Percentiles rank a stretch among this genome's conserved stretches.
phyloP scores from a whole-genome alignment of 2,113 vertebrate species.

The Boleophthalmus pectinirostris region DNA sequence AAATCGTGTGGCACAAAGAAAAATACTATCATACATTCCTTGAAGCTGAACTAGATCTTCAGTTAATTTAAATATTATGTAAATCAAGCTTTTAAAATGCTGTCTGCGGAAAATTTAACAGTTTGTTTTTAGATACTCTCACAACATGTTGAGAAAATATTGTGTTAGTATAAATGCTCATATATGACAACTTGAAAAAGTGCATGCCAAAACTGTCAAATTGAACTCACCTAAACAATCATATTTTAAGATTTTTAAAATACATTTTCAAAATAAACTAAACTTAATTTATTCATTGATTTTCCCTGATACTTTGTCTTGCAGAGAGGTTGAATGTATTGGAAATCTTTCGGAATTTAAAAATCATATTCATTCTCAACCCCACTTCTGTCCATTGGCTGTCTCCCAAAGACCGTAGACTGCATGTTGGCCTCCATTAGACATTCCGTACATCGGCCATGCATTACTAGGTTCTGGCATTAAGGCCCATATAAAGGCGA shows the following conservation, averaged over 20 bases:
- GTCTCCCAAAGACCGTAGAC: not conserved
- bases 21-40: not conserved
- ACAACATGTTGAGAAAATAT: not conserved
- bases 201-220: too few relatives aligned
- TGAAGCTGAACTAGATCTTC: not conserved
- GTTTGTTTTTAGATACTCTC: not conserved
- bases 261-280: not conserved
- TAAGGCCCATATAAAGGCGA: constrained; percentile 58
- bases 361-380: not conserved
- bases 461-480: constrained; percentile 40
- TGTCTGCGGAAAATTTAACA: not conserved
- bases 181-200: too few relatives aligned
- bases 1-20: not conserved
- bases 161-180: not conserved
- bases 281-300: not conserved
- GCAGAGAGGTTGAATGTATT: not conserved
- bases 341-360: not conserved
- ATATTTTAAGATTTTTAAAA: not conserved
- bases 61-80: not conserved
- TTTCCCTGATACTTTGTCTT: not conserved
- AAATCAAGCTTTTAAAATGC: not conserved
- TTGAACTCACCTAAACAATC: not conserved
- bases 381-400: not conserved
- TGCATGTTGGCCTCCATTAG: constrained; percentile 36
- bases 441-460: constrained; percentile 54